phyloP scores from a whole-genome alignment of 2,888 invertebrate species.

The Mystacides longicornis region DNA sequence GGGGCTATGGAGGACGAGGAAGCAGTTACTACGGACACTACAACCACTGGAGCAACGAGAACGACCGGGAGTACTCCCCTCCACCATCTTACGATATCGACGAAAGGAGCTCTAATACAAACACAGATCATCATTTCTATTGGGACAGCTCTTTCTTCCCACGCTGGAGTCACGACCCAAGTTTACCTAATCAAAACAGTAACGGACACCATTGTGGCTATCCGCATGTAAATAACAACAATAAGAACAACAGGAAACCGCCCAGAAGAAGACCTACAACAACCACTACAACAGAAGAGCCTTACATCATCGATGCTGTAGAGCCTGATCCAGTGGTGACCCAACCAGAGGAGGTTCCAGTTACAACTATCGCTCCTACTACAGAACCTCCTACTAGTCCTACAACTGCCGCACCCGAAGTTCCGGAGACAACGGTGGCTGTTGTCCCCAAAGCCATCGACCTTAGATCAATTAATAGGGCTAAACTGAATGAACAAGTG shows the following conservation, averaged over 20 bases:
- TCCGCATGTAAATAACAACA: constrained; percentile 7
- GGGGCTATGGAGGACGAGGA: constrained; percentile 7
- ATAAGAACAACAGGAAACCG: background rate
- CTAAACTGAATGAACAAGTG: constrained; percentile 10
- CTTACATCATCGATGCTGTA: background rate
- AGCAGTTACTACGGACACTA: background rate
- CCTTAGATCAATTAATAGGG: constrained; percentile 13
- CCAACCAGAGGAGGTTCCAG: background rate
- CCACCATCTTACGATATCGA: constrained; percentile 1
- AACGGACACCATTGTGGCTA: constrained; percentile 10
- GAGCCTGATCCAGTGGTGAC: background rate
- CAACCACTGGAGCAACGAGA: background rate
- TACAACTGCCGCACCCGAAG: background rate
- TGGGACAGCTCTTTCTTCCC: constrained; percentile 22
- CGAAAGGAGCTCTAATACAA: background rate
- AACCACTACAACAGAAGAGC: constrained; percentile 7
- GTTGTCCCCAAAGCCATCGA: background rate
- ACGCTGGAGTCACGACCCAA: constrained; percentile 23
- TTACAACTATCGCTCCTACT: background rate
- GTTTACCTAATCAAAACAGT: background rate
- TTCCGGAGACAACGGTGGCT: constrained; percentile 4
- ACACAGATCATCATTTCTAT: constrained; percentile 17
- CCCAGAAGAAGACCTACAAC: background rate
- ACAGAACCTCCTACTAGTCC: background rate
- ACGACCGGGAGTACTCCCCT: background rate